Evolutionary conservation across 2,113 vertebrate genomes (phyloP), one percentile per base, ranked within the genome.

Genomic region (Nestor notabilis): DNA sequence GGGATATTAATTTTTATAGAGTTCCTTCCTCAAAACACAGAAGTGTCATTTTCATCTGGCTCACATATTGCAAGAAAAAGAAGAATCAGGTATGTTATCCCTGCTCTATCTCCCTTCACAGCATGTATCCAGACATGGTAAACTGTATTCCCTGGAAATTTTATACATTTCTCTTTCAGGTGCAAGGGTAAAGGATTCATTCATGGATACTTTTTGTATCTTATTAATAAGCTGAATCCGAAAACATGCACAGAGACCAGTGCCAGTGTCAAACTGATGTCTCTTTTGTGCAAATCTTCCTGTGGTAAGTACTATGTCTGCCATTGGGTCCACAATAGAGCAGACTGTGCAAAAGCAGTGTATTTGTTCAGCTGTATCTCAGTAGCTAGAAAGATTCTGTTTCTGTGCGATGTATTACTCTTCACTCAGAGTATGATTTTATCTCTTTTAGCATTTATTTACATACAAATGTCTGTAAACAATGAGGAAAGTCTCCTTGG

Each of bases 261-360:
- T 63, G 3, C 7, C 7, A 12, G 27, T 49, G 44, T 3, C 27
- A 84, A 60, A 28, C 17, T 9, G 18, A 3, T 17, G 10, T 35
- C 7, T 65, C 18, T 66, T 60, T 11, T 8, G 10, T 47, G 39
- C 2, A 72, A 55, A 81, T 46, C 7, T 65, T 56, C 14, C 31
- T 55, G 27, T 35, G 37, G 7, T 9, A 43, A 61, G 14, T 61
- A 18, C 37, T 35, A 23, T 24, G 6, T 16, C 46, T 77, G 25
- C 18, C 60, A 5, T 18, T 87, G 44, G 15, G 21, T 83, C 28
- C 27, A 63, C 19, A 78, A 9, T 21, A 28, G 43, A 70, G 11
- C 24, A 53, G 14, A 18, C 8, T 0, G 0, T 41, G n/a, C 6
- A 47, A 53, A 24, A 69, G 8, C 11, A 47, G 15, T 43, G 17